A percentile compares a stretch with the other conserved stretches of the same genome.
Evolutionary conservation across 1,140 invertebrate genomes (phyloP).

Genomic region (Manduca sexta): DNA sequence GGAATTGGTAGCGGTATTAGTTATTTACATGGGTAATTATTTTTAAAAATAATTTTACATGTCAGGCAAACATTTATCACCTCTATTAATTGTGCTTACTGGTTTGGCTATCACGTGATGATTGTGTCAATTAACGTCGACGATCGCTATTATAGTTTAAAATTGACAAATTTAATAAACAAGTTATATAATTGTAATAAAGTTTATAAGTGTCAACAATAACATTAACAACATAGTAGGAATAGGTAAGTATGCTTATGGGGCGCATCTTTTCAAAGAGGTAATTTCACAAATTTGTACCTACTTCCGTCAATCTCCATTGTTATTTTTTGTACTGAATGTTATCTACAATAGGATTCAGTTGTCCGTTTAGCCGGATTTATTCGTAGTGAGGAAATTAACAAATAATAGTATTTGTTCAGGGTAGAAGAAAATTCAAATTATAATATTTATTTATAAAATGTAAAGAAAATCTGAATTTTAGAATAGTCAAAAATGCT

Average conservation of each 20-base stretch:
- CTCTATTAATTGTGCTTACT: slow-evolving; percentile 19
- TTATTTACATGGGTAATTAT: too few relatives aligned
- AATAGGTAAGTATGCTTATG: not conserved
- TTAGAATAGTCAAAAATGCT: too few relatives aligned
- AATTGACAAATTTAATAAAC: slow-evolving; percentile 16
- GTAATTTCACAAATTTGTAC: slow-evolving; percentile 3
- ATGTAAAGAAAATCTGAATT: too few relatives aligned
- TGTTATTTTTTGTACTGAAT: not conserved
- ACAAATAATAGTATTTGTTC: too few relatives aligned
- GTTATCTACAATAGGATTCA: too few relatives aligned
- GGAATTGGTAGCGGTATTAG: too few relatives aligned
- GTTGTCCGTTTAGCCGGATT: too few relatives aligned
- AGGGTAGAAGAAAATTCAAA: too few relatives aligned
- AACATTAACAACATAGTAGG: slow-evolving; percentile 7
- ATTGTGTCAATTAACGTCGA: slow-evolving; percentile 10
- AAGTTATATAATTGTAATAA: slow-evolving; percentile 6
- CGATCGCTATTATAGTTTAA: slow-evolving; percentile 11
- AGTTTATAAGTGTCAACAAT: slow-evolving; percentile 14
- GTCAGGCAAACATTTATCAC: too few relatives aligned
- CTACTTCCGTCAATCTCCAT: slow-evolving; percentile 12
- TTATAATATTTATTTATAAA: too few relatives aligned
- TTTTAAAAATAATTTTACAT: too few relatives aligned
- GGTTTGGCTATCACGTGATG: slow-evolving; percentile 25
- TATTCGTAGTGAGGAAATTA: too few relatives aligned
- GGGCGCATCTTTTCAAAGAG: not conserved